Percentiles rank a stretch among this genome's conserved stretches.
Conservation (phyloP, 1,140 invertebrate genomes). For the Drosophila paulistorum region DNA sequence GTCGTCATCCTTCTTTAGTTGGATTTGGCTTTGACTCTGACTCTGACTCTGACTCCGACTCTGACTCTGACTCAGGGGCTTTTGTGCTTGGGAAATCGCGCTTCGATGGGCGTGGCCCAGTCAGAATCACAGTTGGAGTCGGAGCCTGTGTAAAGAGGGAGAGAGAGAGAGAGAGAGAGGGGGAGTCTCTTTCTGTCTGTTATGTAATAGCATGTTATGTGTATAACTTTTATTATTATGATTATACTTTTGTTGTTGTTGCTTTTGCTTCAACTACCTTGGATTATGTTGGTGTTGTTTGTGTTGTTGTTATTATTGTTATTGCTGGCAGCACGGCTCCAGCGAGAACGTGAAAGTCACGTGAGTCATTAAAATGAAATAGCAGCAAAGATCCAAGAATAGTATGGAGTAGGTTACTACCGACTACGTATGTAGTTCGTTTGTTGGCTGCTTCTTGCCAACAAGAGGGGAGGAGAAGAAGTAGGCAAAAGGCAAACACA, state of each 20-base stretch:
- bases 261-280: conserved; percentile 37
- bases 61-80: conserved; percentile 8
- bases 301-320: conserved; percentile 29
- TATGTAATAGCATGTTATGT: conserved; percentile 79
- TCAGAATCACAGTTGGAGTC: neutral
- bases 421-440: neutral
- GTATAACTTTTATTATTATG: conserved; percentile 81
- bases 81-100: conserved; percentile 14
- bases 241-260: conserved; percentile 60
- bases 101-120: conserved; percentile 22
- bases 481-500: conserved; percentile 45
- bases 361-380: conserved; percentile 81
- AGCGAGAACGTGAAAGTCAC: conserved; percentile 72
- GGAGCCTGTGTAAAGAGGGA: neutral
- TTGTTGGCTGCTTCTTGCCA: neutral
- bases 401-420: conserved; percentile 35
- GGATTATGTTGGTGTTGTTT: conserved; percentile 31
- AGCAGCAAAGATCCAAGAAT: conserved; percentile 59
- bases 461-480: neutral
- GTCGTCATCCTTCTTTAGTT: neutral
- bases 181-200: conserved; percentile 41
- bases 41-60: conserved; percentile 5
- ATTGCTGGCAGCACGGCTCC: conserved; percentile 21
- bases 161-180: no score
- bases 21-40: neutral